These are phyloP conservation scores for Rhinoderma darwinii DNA, from an alignment of 2,113 vertebrate genomes.

Conservation along the genomic window DNA sequence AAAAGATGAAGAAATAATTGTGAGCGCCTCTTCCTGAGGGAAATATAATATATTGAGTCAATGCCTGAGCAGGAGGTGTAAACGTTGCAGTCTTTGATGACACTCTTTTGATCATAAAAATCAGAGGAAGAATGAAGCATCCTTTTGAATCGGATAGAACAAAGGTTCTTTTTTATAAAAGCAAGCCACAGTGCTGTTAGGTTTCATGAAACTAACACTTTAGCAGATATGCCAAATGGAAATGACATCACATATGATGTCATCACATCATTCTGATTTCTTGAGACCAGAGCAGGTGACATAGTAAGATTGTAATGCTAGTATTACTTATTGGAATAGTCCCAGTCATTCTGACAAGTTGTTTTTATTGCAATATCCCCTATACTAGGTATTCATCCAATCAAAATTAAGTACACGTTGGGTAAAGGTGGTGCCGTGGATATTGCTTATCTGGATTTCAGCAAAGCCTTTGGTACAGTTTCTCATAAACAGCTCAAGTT, in stretches of 20 bases:
- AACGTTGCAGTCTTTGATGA: slow-evolving; percentile 53
- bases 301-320: neutral
- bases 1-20: slow-evolving; percentile 49
- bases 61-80: slow-evolving; percentile 42
- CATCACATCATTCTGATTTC: neutral
- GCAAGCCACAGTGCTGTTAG: slow-evolving; percentile 24
- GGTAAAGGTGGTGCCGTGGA: too few relatives aligned
- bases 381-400: neutral
- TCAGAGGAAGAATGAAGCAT: slow-evolving; percentile 41
- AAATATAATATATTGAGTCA: slow-evolving; percentile 38
- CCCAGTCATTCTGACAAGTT: neutral
- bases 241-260: slow-evolving; percentile 10
- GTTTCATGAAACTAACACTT: neutral
- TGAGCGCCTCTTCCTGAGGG: slow-evolving; percentile 4
- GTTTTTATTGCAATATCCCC: neutral
- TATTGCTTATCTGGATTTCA: too few relatives aligned
- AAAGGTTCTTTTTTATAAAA: slow-evolving; percentile 48
- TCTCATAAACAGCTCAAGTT: too few relatives aligned
- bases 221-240: neutral
- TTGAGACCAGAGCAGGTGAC: neutral
- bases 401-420: neutral
- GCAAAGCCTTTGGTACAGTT: too few relatives aligned
- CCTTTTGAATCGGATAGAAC: slow-evolving; percentile 49
- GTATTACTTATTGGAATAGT: too few relatives aligned
- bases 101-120: slow-evolving; percentile 57